Evolutionary conservation across 2,113 vertebrate genomes (phyloP), one percentile per base, ranked within the genome.

Genomic region (Perca fluviatilis): DNA sequence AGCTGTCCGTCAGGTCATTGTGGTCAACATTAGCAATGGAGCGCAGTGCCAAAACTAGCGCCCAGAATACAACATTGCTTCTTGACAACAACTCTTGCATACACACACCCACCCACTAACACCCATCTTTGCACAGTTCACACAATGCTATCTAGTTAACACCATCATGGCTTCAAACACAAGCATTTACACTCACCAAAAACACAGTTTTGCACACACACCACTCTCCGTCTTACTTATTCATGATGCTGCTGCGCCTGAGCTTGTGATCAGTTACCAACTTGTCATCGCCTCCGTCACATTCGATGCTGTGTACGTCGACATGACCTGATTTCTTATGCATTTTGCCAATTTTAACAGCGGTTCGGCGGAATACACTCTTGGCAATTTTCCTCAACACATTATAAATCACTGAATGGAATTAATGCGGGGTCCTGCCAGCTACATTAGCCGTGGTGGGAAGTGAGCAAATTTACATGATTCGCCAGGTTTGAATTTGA

Each of bases 1-100:
- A 33, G 80, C 89, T 82, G 90, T 90, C 91, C 86, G 21, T 92
- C 90, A 86, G 84, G 84, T 86, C 63, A 16, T 60, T 0, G 25
- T 21, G 79, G 72, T 80, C 53, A 60, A 89, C 78, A 79, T 89
- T 90, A 90, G 86, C 83, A 81, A 54, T 75, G 11, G 74, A 66
- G 80, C 53, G 8, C n/a, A 13, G 56, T 46, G 25, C 30, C 18
- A 7, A 65, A 74, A 63, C 40, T 61, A 11, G 46, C 62, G 6
- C 12, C 72, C 53, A 27, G 30, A 67, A 73, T 27, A 16, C 74
- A 71, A 46, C 61, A 5, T 27, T 14, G 66, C 30, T 4, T 50
- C 63, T 51, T 25, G 19, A 50, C 60, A 57, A 11, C 66, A 16
- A 36, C 68, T 21, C 21, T 25, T 0, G 2, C 23, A 19, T 13